phyloP scores from a whole-genome alignment of 2,888 invertebrate genomes.

The Apantesis nais region DNA sequence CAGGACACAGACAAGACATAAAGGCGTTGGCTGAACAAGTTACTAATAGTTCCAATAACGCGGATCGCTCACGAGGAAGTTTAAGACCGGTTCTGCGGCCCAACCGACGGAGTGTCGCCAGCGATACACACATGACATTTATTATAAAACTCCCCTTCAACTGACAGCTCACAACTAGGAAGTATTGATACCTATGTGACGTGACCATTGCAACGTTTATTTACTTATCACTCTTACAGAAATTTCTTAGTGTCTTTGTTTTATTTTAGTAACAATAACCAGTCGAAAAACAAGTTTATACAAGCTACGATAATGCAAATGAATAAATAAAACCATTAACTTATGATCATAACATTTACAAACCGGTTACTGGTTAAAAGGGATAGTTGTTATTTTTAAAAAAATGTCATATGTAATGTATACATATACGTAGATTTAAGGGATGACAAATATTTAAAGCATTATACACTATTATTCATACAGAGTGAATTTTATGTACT shows the following conservation, averaged over 20 bases:
- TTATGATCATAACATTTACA: constrained; percentile 25
- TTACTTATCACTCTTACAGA: constrained; percentile 53
- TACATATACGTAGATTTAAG: background rate
- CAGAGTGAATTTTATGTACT: background rate
- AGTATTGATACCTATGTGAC: constrained; percentile 62
- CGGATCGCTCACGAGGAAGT: constrained; percentile 75
- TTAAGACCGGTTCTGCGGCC: constrained; percentile 68
- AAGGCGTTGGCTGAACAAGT: constrained; percentile 47
- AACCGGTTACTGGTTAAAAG: constrained; percentile 21
- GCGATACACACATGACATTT: constrained; percentile 70
- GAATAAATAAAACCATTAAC: constrained; percentile 43
- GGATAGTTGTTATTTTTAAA: background rate
- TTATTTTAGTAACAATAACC: constrained; percentile 38
- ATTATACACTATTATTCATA: background rate
- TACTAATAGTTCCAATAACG: constrained; percentile 71
- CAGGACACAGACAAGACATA: constrained; percentile 42
- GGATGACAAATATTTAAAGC: background rate
- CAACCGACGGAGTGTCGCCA: constrained; percentile 65
- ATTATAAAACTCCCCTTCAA: constrained; percentile 69
- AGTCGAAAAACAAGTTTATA: constrained; percentile 36
- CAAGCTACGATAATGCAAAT: constrained; percentile 35
- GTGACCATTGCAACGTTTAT: constrained; percentile 58
- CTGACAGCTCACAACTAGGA: constrained; percentile 67
- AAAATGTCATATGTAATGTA: background rate
- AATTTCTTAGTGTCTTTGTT: constrained; percentile 51